A percentile compares a stretch with the other conserved stretches of the same genome.
Conservation (phyloP, 2,113 vertebrate species). For the Gymnogyps californianus region DNA sequence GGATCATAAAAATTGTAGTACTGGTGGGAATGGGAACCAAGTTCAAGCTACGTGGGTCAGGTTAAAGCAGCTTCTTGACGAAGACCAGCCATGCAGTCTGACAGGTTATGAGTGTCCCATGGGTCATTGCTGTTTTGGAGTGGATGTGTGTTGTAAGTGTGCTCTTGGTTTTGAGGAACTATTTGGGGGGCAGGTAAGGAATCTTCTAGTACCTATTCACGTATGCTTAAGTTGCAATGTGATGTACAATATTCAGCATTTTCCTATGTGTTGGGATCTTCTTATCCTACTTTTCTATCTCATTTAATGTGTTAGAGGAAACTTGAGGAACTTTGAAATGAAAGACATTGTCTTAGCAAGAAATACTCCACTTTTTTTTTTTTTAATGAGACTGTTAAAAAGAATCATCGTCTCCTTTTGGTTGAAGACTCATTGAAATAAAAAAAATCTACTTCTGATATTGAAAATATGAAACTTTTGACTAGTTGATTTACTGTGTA, state of each 20-base stretch:
- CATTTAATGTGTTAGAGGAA: background rate
- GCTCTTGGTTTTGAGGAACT: background rate
- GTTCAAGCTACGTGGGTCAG: no score
- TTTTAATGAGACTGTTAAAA: background rate
- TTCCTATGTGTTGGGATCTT: background rate
- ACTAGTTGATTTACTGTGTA: background rate
- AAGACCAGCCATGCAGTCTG: background rate
- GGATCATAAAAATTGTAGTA: background rate
- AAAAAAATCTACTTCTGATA: background rate
- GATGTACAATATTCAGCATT: background rate
- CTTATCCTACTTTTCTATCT: background rate
- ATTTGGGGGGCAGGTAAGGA: background rate
- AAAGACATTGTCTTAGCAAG: background rate
- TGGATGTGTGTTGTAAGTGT: background rate
- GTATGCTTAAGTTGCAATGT: background rate
- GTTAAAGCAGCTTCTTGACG: background rate
- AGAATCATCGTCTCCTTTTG: accelerated
- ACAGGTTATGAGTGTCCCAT: background rate
- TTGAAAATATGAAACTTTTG: background rate
- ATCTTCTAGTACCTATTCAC: background rate
- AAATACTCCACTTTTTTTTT: background rate
- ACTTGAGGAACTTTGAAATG: background rate
- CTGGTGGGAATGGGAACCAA: background rate
- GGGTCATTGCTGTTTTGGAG: background rate
- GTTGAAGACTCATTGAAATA: background rate